These are phyloP conservation scores for Toxonevra muliebris DNA, from an alignment of 2,888 invertebrate genomes.

Conservation along the genomic window DNA sequence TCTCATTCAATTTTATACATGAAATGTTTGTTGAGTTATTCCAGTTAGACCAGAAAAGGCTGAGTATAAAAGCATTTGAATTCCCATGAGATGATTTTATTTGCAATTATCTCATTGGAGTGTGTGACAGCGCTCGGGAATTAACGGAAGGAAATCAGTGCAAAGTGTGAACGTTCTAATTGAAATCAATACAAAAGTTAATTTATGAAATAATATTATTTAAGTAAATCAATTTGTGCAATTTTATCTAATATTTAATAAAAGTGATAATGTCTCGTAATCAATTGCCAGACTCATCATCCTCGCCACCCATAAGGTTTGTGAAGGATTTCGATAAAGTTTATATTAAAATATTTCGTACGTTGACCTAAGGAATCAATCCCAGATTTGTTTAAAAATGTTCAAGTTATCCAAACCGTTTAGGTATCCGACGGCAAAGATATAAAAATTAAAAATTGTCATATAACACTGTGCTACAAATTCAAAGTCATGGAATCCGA, in stretches of 20 bases:
- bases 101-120: conserved; percentile 49
- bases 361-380: too few relatives aligned
- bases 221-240: background rate
- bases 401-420: too few relatives aligned
- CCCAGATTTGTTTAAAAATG: too few relatives aligned
- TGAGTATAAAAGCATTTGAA: conserved; percentile 51
- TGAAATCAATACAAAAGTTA: too few relatives aligned
- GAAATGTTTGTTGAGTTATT: too few relatives aligned
- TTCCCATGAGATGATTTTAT: conserved; percentile 52
- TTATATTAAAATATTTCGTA: background rate
- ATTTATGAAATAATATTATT: conserved; percentile 6
- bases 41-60: too few relatives aligned
- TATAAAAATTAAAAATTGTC: too few relatives aligned
- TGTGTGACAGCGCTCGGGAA: conserved; percentile 18
- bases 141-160: background rate
- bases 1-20: too few relatives aligned
- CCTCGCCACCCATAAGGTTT: conserved; percentile 74
- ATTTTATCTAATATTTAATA: background rate
- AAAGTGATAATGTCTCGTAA: conserved; percentile 65
- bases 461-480: too few relatives aligned
- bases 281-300: conserved; percentile 75
- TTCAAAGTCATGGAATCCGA: too few relatives aligned
- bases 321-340: conserved; percentile 8
- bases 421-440: too few relatives aligned
- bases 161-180: too few relatives aligned